phyloP scores from a whole-genome alignment of 2,888 invertebrate species.

The Watsonalla binaria region DNA sequence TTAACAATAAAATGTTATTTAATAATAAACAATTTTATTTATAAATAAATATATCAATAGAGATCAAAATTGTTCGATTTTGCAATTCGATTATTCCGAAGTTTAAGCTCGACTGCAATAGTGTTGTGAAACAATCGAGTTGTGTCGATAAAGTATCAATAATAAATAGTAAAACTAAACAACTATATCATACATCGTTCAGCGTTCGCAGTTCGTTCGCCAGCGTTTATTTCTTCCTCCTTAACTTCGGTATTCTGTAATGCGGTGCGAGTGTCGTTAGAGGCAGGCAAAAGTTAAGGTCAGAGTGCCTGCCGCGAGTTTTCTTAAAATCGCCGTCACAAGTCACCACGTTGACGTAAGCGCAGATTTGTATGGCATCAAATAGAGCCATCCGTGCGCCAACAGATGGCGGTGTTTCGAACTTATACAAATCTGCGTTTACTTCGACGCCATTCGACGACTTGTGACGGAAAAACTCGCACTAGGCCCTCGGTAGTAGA shows the following conservation, averaged over 20 bases:
- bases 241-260: slow-evolving; percentile 76
- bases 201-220: slow-evolving; percentile 59
- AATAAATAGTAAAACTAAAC: slow-evolving; percentile 65
- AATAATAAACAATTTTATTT: not conserved
- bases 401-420: too few relatives aligned
- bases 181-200: slow-evolving; percentile 69
- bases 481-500: too few relatives aligned
- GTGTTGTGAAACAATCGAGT: slow-evolving; percentile 18
- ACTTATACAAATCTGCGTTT: too few relatives aligned
- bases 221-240: slow-evolving; percentile 61
- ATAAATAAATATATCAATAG: not conserved
- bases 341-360: too few relatives aligned
- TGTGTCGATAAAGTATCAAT: slow-evolving; percentile 26
- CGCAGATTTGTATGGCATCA: too few relatives aligned
- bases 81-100: not conserved
- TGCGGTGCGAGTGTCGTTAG: slow-evolving; percentile 65
- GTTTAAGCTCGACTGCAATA: slow-evolving; percentile 5
- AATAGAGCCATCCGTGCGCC: too few relatives aligned
- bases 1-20: too few relatives aligned
- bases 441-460: too few relatives aligned
- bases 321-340: too few relatives aligned
- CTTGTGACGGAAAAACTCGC: too few relatives aligned
- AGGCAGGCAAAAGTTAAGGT: slow-evolving; percentile 27
- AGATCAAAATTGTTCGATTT: slow-evolving; percentile 1
- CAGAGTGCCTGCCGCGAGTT: not conserved